phyloP scores from a whole-genome alignment of 1,140 invertebrate genomes.

The Zaprionus taronus region DNA sequence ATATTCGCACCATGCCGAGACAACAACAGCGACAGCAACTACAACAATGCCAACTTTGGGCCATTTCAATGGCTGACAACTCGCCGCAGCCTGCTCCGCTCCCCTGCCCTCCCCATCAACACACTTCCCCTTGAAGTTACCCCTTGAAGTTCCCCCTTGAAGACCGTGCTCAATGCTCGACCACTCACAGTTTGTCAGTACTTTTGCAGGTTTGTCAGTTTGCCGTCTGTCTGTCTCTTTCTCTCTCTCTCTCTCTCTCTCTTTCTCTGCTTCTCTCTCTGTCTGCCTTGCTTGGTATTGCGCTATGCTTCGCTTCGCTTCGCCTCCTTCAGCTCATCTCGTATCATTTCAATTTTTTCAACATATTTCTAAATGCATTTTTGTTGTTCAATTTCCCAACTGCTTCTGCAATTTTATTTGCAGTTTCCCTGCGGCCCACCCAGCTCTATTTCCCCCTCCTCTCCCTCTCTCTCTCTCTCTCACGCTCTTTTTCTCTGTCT shows the following conservation, averaged over 20 bases:
- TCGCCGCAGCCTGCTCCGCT: background rate
- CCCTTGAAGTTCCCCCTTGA: background rate
- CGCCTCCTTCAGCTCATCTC: conserved; percentile 18
- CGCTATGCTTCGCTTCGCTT: conserved; percentile 2
- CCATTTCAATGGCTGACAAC: conserved; percentile 71
- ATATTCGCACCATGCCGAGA: conserved; percentile 79
- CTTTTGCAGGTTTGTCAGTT: conserved; percentile 59
- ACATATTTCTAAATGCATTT: conserved; percentile 81
- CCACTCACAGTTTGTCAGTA: conserved; percentile 54
- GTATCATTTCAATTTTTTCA: conserved; percentile 41
- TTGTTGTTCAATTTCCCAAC: conserved; percentile 80
- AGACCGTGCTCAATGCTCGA: conserved; percentile 35
- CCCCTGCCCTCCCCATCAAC: background rate
- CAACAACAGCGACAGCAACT: conserved; percentile 60
- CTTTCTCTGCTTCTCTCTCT: conserved; percentile 22
- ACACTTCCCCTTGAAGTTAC: background rate
- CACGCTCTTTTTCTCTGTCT: conserved; percentile 13
- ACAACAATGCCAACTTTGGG: conserved; percentile 57
- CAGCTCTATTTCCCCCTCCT: background rate
- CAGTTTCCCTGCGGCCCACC: conserved; percentile 35
- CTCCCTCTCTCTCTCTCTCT: conserved; percentile 2
- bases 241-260: conserved; percentile 38
- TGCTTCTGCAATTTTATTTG: conserved; percentile 80
- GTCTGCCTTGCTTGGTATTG: conserved; percentile 17
- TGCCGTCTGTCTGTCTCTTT: conserved; percentile 47